These are phyloP conservation scores for Machaerirhynchus nigripectus DNA, from an alignment of 2,113 vertebrate genomes.

Conservation along the genomic window DNA sequence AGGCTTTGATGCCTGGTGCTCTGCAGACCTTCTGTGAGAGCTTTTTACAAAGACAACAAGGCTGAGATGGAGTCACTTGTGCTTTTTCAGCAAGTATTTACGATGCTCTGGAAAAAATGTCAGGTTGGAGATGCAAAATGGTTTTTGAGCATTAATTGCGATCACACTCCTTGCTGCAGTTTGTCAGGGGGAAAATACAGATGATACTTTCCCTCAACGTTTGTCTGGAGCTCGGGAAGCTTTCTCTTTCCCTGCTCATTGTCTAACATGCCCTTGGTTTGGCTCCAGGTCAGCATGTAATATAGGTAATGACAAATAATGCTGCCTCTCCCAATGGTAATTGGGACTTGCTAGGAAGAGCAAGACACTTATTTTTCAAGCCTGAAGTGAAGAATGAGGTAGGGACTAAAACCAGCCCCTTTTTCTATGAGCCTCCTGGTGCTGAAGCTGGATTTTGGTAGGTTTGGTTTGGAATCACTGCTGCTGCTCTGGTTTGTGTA, in stretches of 20 bases:
- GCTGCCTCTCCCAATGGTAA: background rate
- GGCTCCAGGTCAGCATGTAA: background rate
- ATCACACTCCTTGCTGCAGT: background rate
- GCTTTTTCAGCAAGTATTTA: background rate
- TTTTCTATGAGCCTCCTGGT: background rate
- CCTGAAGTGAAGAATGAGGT: background rate
- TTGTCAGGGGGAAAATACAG: background rate
- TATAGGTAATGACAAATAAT: background rate
- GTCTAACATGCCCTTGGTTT: background rate
- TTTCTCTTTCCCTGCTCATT: background rate
- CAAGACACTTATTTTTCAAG: background rate
- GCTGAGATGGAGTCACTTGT: background rate
- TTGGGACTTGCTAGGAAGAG: background rate
- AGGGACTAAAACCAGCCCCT: background rate
- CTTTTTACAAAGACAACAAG: background rate
- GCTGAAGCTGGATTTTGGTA: background rate
- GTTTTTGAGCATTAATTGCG: background rate
- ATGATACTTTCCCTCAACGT: background rate
- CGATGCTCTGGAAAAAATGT: background rate
- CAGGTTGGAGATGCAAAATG: background rate
- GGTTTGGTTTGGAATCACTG: background rate
- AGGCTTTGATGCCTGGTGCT: slow-evolving; percentile 26
- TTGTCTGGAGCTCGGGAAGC: background rate
- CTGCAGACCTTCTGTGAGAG: slow-evolving; percentile 35
- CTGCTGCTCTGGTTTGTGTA: background rate